Evolutionary conservation across 2,797 vertebrate genomes (phyloP), one percentile per base, ranked within the genome.

Genomic region (Tragelaphus eurycerus): DNA sequence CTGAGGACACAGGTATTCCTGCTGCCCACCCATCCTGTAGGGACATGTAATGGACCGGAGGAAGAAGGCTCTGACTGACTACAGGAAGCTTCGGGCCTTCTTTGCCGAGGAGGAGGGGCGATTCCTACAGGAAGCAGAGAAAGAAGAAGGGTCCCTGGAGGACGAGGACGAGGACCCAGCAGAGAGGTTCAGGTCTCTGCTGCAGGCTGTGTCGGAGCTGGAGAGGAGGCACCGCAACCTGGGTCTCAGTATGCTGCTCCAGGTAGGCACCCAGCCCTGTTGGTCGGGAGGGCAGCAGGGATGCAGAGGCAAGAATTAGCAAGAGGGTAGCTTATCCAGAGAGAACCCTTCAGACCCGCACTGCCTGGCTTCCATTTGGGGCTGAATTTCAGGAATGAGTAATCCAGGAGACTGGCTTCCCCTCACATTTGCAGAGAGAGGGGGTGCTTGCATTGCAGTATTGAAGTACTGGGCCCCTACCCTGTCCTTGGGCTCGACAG

Each of bases 41-140:
- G 97, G 98, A n/a, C 98, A 98, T 0, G 98, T 98, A 83, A 98
- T 98, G 98, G 98, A 98, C 57, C 98, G 97, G 13, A 96, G 98
- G 48, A 98, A 98, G 98, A 98, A 98, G 87, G 97, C 97, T 27
- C 88, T 98, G 96, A 96, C 97, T 0, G 98, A 98, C 85, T 98
- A 98, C 74, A 97, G 46, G 97, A 98, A 96, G 86, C 97, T 98
- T 1, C 96, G 96, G 52, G 96, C 97, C 25, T 98, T 98, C 83
- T 98, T 98, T 3, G 93, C 76, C 0, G 97, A 98, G 86, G 98
- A 98, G 71, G 97, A 98, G 34, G 93, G 95, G 38, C 94, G 96
- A 67, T 98, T 98, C 74, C 90, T 98, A 46, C 93, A 92, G 55
- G 97, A 97, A 90, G 97, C 96, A 1, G 97, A 82, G 21, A 97